Evolutionary conservation across 2,888 invertebrate genomes (phyloP).

Genomic region (Noctua fimbriata): DNA sequence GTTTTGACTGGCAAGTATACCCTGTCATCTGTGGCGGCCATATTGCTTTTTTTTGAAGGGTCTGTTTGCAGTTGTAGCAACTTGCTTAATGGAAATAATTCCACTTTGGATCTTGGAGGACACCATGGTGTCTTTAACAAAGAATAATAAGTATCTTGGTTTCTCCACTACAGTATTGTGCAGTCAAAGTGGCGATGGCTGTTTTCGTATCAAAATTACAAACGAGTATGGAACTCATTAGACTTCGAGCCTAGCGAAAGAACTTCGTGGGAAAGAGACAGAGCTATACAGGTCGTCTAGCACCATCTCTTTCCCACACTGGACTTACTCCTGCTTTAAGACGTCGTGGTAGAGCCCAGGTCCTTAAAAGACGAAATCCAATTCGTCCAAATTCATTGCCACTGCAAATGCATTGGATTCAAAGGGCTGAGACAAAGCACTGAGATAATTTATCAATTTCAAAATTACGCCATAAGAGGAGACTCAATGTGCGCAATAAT

Average conservation of each 20-base stretch:
- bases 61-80: background rate
- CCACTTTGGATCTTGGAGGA: background rate
- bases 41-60: too few relatives aligned
- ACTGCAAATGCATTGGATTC: background rate
- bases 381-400: background rate
- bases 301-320: too few relatives aligned
- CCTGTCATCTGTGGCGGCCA: too few relatives aligned
- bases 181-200: background rate
- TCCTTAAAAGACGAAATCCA: conserved; percentile 20
- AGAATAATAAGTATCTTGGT: background rate
- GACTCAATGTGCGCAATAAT: too few relatives aligned
- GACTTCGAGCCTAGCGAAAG: too few relatives aligned
- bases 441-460: background rate
- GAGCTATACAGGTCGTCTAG: too few relatives aligned
- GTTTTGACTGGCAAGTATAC: background rate
- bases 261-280: too few relatives aligned
- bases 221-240: conserved; percentile 23
- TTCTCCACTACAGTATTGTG: background rate
- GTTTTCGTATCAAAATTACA: background rate
- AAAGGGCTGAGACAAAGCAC: background rate
- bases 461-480: background rate
- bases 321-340: too few relatives aligned
- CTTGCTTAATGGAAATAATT: background rate
- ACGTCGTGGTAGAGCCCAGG: background rate
- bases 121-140: background rate